phyloP scores from a whole-genome alignment of 2,888 invertebrate genomes.

The Microplitis deprimator region DNA sequence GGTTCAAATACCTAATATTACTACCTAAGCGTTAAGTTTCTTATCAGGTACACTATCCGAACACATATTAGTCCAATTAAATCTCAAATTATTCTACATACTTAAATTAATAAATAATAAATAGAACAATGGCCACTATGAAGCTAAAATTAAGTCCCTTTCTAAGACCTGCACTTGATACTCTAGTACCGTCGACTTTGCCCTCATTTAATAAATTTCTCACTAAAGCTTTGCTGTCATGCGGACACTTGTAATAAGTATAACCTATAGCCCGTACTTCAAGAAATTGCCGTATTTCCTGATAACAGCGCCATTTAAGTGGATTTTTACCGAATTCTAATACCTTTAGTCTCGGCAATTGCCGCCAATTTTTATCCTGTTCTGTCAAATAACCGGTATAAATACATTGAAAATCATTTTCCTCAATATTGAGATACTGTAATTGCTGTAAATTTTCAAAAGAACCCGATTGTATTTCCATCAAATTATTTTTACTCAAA shows the following conservation, averaged over 20 bases:
- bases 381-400: constrained; percentile 57
- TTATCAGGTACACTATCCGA: constrained; percentile 1
- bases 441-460: constrained; percentile 52
- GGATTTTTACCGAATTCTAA: constrained; percentile 60
- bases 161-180: not conserved
- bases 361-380: constrained; percentile 13
- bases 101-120: not conserved
- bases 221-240: constrained; percentile 46
- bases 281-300: constrained; percentile 59
- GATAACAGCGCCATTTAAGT: constrained; percentile 61
- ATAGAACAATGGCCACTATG: not conserved
- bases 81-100: not conserved
- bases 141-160: not conserved
- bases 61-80: not conserved
- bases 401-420: constrained; percentile 58
- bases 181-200: not conserved
- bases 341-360: constrained; percentile 52
- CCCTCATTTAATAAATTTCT: constrained; percentile 42
- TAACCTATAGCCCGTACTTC: constrained; percentile 51
- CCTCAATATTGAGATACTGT: constrained; percentile 59
- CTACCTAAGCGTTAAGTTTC: not conserved
- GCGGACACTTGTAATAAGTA: constrained; percentile 49
- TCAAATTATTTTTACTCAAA: constrained; percentile 57
- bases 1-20: not conserved
- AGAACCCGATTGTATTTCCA: constrained; percentile 55